phyloP scores from a whole-genome alignment of 2,797 vertebrate species.

The Lophotriccus pileatus region DNA sequence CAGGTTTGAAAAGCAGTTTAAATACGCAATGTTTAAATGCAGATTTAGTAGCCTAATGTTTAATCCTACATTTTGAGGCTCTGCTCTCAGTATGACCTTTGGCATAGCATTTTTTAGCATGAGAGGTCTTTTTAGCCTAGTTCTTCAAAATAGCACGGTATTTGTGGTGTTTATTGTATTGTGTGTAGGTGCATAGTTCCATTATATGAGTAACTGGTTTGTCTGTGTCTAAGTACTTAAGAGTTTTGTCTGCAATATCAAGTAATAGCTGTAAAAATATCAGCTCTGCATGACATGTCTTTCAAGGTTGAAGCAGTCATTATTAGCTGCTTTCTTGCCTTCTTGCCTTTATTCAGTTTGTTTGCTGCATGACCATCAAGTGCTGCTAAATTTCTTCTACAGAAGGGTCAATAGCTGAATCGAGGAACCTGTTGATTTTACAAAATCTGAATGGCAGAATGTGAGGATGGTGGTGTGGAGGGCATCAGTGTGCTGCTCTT shows the following conservation, averaged over 20 bases:
- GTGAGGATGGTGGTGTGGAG: not conserved
- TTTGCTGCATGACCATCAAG: not conserved
- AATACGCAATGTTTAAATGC: constrained; percentile 32
- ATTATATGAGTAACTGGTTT: not conserved
- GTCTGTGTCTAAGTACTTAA: not conserved
- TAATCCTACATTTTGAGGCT: constrained; percentile 45
- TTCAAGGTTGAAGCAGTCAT: not conserved
- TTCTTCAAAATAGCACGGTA: not conserved
- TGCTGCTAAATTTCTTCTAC: not conserved
- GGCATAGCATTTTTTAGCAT: not conserved
- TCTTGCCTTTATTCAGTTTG: not conserved
- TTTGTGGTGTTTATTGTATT: not conserved
- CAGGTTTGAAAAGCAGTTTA: constrained; percentile 52
- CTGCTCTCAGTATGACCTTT: constrained; percentile 41
- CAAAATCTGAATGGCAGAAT: not conserved
- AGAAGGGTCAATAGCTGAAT: not conserved
- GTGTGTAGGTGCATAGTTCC: not conserved
- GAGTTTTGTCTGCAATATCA: not conserved
- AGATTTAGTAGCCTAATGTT: constrained; percentile 48
- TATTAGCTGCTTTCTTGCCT: not conserved
- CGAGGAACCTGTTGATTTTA: not conserved
- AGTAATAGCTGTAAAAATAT: not conserved
- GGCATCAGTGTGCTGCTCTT: not conserved
- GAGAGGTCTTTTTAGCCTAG: not conserved
- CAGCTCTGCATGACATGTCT: not conserved